phyloP scores from a whole-genome alignment of 2,113 vertebrate genomes.

The Psilopogon haemacephalus region DNA sequence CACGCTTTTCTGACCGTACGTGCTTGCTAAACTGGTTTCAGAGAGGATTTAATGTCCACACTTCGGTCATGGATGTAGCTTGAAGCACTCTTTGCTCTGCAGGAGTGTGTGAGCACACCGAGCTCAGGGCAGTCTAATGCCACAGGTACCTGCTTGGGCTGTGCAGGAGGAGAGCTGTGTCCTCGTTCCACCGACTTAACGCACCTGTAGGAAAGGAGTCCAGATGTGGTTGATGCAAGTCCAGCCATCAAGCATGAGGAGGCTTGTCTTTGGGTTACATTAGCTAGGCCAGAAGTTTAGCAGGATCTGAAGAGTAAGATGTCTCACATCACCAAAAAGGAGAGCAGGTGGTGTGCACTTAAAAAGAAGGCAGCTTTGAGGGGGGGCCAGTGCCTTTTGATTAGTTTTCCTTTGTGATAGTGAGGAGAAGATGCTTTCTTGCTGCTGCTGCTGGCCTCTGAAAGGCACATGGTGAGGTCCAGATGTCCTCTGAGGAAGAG shows the following conservation, averaged over 20 bases:
- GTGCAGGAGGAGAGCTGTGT: too few species aligned
- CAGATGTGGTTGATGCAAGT: not conserved
- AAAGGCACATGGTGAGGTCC: not conserved
- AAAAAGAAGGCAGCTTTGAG: not conserved
- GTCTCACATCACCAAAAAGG: not conserved
- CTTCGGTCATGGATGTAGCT: not conserved
- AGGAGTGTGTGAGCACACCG: not conserved
- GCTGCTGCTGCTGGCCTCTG: not conserved
- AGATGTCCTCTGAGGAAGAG: not conserved
- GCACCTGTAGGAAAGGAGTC: not conserved
- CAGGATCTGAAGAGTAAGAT: not conserved
- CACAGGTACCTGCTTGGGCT: not conserved
- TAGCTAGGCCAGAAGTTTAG: not conserved
- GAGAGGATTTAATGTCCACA: not conserved
- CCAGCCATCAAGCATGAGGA: not conserved
- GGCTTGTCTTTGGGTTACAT: accelerated
- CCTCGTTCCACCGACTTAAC: not conserved
- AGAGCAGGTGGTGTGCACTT: not conserved
- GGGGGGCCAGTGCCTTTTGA: not conserved
- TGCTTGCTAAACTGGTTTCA: conserved; percentile 8
- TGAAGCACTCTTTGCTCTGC: not conserved
- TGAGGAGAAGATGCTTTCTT: not conserved
- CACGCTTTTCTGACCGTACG: not conserved
- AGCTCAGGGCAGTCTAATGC: accelerated
- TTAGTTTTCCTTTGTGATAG: not conserved